Evolutionary conservation across 2,113 vertebrate genomes (phyloP).

Genomic region (Sinocyclocheilus anshuiensis): DNA sequence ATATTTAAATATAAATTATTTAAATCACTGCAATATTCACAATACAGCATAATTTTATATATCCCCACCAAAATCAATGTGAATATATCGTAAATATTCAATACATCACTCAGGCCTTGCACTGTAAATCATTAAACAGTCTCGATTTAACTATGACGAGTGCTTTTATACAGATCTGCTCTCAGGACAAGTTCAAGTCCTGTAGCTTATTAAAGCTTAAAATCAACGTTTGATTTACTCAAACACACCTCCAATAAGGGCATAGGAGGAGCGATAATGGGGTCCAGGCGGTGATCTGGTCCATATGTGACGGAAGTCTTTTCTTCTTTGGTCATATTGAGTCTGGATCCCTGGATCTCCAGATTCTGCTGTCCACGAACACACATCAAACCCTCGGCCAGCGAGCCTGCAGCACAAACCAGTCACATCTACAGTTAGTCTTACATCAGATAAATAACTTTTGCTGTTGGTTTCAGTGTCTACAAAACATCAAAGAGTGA

Average conservation of each 20-base stretch:
- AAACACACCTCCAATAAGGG: constrained; percentile 89
- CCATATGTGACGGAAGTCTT: constrained; percentile 91
- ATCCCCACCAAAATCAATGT: neutral
- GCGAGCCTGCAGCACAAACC: constrained; percentile 63
- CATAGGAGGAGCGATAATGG: constrained; percentile 91
- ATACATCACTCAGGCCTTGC: neutral
- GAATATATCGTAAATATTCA: neutral
- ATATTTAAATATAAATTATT: neutral
- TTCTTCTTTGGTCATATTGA: constrained; percentile 96
- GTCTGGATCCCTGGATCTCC: constrained; percentile 92
- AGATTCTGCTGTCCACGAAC: constrained; percentile 92
- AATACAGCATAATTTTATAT: neutral
- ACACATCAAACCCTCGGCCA: constrained; percentile 78
- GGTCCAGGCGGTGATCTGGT: constrained; percentile 88
- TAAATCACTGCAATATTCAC: neutral
- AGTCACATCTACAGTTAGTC: neutral
- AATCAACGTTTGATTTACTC: neutral
- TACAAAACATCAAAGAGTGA: neutral
- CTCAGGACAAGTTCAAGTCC: neutral
- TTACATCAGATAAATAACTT: neutral
- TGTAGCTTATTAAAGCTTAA: neutral
- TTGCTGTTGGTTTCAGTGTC: neutral
- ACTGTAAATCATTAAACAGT: neutral
- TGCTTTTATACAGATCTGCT: neutral
- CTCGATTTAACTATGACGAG: neutral